Percentiles rank a stretch among this genome's conserved stretches.
Evolutionary conservation across 2,797 vertebrate genomes (phyloP).

Genomic region (Avahi laniger): DNA sequence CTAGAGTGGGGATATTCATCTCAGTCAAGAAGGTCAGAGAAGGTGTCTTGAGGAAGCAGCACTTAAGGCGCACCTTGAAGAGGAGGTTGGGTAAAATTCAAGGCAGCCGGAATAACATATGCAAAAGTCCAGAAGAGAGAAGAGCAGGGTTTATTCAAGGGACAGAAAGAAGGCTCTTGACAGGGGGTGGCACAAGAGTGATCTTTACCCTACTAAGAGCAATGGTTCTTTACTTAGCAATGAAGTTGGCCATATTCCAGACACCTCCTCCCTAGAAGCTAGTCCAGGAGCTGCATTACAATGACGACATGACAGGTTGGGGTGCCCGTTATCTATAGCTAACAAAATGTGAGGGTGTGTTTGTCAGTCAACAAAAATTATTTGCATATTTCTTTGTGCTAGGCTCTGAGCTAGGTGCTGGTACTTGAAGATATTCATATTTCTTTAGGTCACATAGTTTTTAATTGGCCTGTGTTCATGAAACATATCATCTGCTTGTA

Average conservation of each 20-base stretch:
- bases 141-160: neutral
- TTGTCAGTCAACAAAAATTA: neutral
- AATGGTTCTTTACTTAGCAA: neutral
- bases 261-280: neutral
- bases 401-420: neutral
- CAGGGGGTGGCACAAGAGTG: neutral
- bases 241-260: neutral
- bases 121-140: neutral
- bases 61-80: neutral
- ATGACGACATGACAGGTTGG: neutral
- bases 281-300: neutral
- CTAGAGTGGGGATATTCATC: neutral
- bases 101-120: neutral
- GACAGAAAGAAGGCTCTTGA: neutral
- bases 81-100: neutral
- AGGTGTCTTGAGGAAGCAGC: neutral
- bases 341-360: neutral
- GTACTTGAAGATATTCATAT: neutral
- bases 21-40: neutral
- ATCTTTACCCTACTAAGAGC: neutral
- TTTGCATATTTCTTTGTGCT: neutral
- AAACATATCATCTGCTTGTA: neutral
- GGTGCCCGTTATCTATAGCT: too few species aligned
- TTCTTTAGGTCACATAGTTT: neutral
- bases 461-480: neutral